Evolutionary conservation across 2,888 invertebrate species (phyloP), one percentile per base, ranked within the genome.

Genomic region (Cerastoderma edule): DNA sequence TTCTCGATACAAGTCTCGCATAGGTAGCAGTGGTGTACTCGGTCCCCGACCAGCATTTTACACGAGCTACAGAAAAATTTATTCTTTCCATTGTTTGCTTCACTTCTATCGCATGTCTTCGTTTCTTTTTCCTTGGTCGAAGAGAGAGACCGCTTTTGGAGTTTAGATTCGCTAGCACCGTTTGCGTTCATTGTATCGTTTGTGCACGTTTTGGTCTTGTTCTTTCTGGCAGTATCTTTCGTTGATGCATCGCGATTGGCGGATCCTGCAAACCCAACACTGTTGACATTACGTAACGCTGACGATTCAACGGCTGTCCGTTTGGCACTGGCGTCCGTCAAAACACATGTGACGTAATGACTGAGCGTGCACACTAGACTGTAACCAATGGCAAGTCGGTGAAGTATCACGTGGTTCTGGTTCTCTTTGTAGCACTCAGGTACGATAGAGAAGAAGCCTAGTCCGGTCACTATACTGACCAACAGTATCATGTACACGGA

Each of bases 1-100:
- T 88, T 89, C 33, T 88, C 67, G 1, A 90, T 86, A 75, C 91
- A 91, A 32, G 60, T 82, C 57, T 85, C 69, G 76, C 91, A 91
- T 22, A 85, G 68, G 22, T 76, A 65, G 69, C 91, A 91, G 74
- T 90, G 90, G 67, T 89, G 89, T 16, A 87, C 67, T 27, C 90
- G 78, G 0, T 84, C 85, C 0, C 89, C 87, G 0, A 78, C 73
- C 16, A 74, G 57, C 35, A 80, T 69, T 63, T 86, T 71, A 68
- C 90, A 90, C 0, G 32, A 53, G 5, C 70, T 71, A 65, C 90
- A 90, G 46, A 72, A 84, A 19, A 72, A 79, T 83, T 75, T 76
- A 19, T 19, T 57, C n/a, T 27, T 8, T 0, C 32, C 8, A 8
- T n/a, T 54, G 22, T 39, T 60, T 6, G 28, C 28, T 32, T 16